Evolutionary conservation across 2,888 invertebrate species (phyloP), one percentile per base, ranked within the genome.

Genomic region (Ypsolopha sequella): DNA sequence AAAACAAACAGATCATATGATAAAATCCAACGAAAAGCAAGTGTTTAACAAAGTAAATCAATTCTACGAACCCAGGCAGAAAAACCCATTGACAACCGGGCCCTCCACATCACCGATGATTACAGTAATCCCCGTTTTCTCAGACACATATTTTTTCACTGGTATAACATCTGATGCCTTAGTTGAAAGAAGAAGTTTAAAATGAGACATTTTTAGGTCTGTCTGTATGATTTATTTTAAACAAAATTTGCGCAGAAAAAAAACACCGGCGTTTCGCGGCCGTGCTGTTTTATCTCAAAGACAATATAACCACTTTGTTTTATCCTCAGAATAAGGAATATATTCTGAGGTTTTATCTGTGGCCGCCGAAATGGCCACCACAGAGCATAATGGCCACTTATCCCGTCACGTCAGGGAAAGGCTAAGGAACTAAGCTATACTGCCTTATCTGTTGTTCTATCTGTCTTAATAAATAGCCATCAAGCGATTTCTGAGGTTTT

Each of bases 71-170:
- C 96, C 95, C 50, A 97, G 84, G 65, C 93, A 92, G 72, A 97
- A 94, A 71, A 92, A 95, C 51, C 96, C 96, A 70, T 94, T 93
- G 4, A 97, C 95, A 38, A 96, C 87, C n/a, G 97, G 97, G 0
- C 96, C 96, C 60, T 95, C 95, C 6, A 96, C 93, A 72, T 95
- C 92, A 7, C 94, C 95, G 57, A 96, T 90, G 52, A 93, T 92
- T 43, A 97, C 91, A 6, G 92, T 93, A 43, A 97, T 76, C 10
- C 95, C 96, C 39, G 96, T 95, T 62, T 88, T 89, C 53, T 88
- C 89, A 0, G 95, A 95, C 59, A 90, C 90, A 75, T 94, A 96
- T 75, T 95, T 94, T 56, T 91, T 90, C 2, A 95, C 92, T 10
- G 94, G 93, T 65, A 95, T 90, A 52, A 90, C 88, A 64, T 91